phyloP scores from a whole-genome alignment of 2,113 vertebrate genomes.

The Xyrauchen texanus region DNA sequence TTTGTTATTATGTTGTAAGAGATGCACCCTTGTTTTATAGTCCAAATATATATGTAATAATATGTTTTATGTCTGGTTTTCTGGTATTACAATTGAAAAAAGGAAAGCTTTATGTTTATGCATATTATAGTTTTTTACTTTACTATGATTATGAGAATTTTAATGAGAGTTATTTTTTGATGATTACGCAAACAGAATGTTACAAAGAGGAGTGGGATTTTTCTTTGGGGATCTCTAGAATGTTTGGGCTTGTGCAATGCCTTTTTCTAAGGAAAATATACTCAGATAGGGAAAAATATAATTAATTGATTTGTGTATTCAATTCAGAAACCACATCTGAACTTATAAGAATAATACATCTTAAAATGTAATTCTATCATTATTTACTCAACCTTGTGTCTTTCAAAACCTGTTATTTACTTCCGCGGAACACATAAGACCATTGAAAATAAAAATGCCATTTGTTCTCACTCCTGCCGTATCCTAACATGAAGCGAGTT shows the following conservation, averaged over 20 bases:
- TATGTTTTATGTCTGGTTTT: slow-evolving; percentile 39
- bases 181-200: slow-evolving; percentile 64
- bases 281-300: slow-evolving; percentile 21
- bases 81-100: slow-evolving; percentile 44
- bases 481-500: no score
- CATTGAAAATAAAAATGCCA: no score
- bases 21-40: slow-evolving; percentile 52
- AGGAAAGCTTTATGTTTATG: slow-evolving; percentile 54
- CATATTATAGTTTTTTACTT: slow-evolving; percentile 65
- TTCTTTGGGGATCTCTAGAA: slow-evolving; percentile 58
- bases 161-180: slow-evolving; percentile 66
- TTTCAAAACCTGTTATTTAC: no score
- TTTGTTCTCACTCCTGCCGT: no score
- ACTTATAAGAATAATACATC: no score
- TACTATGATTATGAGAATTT: slow-evolving; percentile 63
- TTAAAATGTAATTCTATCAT: no score
- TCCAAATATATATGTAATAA: slow-evolving; percentile 34
- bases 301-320: neutral
- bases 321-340: neutral
- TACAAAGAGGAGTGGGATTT: slow-evolving; percentile 51
- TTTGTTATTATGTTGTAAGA: slow-evolving; percentile 41
- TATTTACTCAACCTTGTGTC: no score
- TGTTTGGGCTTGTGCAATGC: slow-evolving; percentile 63
- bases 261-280: slow-evolving; percentile 58
- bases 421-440: no score